Evolutionary conservation across 2,113 vertebrate genomes (phyloP).

Genomic region (Ascaphus truei): DNA sequence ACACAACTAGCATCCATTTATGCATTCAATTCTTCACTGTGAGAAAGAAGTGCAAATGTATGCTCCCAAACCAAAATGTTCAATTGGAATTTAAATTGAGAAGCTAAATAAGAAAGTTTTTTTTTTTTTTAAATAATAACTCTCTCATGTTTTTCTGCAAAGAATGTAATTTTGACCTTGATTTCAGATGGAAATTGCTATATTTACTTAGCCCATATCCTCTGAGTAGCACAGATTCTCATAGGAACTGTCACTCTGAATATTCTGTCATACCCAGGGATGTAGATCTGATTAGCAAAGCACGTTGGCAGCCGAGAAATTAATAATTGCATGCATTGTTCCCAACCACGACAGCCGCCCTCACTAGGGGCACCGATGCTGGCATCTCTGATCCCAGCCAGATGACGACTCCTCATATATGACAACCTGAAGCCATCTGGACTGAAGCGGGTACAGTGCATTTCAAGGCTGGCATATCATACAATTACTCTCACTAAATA

Average conservation of each 20-base stretch:
- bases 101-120: background rate
- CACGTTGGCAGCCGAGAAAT: constrained; percentile 31
- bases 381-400: constrained; percentile 14
- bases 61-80: background rate
- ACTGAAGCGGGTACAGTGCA: constrained; percentile 17
- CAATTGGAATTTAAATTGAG: background rate
- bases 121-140: too few species aligned
- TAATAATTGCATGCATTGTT: constrained; percentile 37
- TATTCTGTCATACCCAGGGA: constrained; percentile 25
- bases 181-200: background rate
- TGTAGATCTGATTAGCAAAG: constrained; percentile 33
- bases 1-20: background rate
- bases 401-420: constrained; percentile 20
- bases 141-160: background rate
- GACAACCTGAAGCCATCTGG: constrained; percentile 33
- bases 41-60: background rate
- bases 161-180: constrained; percentile 1
- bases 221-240: background rate
- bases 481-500: constrained; percentile 36
- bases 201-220: background rate
- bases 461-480: constrained; percentile 21
- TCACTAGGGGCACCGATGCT: constrained; percentile 19
- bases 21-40: background rate
- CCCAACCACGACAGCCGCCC: constrained; percentile 18
- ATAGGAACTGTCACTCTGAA: constrained; percentile 17